These are phyloP conservation scores for Rhizomys pruinosus DNA, from an alignment of 2,113 vertebrate species.

Conservation along the genomic window DNA sequence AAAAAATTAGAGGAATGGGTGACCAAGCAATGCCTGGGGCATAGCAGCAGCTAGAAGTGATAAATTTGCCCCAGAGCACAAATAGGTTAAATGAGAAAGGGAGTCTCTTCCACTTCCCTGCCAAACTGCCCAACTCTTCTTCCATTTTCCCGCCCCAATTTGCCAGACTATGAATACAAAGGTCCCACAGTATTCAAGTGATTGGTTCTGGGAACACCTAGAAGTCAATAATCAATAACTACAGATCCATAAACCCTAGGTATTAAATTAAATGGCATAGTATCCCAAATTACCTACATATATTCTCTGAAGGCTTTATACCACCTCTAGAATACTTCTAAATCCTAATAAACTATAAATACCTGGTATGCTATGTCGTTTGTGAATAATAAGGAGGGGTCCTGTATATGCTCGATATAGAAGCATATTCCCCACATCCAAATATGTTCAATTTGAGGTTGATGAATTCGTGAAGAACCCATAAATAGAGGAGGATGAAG, in stretches of 20 bases:
- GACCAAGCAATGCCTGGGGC: neutral
- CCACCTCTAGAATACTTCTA: neutral
- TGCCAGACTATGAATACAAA: neutral
- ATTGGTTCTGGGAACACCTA: neutral
- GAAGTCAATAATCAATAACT: neutral
- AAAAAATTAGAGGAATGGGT: neutral
- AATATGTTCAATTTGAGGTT: neutral
- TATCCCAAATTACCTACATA: neutral
- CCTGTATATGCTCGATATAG: neutral
- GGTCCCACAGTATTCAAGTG: too few species aligned
- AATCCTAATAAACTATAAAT: neutral
- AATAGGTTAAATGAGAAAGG: neutral
- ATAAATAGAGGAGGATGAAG: too few species aligned
- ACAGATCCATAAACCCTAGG: neutral
- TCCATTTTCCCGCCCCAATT: accelerated
- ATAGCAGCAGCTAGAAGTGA: neutral
- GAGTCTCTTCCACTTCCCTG: neutral
- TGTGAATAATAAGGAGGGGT: neutral
- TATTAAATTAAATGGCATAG: neutral
- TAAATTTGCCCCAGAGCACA: neutral
- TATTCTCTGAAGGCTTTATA: neutral
- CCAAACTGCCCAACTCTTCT: neutral
- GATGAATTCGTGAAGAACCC: neutral
- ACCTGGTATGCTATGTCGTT: neutral
- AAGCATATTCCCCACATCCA: neutral